Conservation (phyloP, 2,888 invertebrate genomes). For the Pachliopta kotzebuea region DNA sequence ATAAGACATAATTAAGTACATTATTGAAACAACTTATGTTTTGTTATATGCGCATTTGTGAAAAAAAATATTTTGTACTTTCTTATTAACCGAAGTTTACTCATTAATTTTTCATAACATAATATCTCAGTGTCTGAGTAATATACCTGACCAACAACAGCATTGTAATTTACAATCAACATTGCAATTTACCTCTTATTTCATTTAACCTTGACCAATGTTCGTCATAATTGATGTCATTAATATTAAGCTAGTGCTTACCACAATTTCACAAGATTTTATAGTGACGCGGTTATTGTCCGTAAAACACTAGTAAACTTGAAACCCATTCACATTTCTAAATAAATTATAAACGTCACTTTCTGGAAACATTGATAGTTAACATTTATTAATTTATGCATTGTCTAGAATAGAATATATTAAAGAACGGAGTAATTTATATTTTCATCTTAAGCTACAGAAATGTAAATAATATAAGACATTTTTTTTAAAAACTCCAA, state of each 20-base stretch:
- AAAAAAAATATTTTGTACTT: neutral
- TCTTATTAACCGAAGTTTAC: neutral
- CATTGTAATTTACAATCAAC: neutral
- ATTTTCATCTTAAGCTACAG: neutral
- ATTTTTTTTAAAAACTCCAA: too few species aligned
- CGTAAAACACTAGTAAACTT: neutral
- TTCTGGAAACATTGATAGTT: neutral
- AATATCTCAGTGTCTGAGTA: neutral
- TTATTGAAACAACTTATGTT: neutral
- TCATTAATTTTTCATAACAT: neutral
- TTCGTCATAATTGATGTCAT: neutral
- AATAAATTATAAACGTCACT: neutral
- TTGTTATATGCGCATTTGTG: neutral
- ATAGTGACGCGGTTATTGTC: neutral
- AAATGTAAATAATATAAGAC: too few species aligned
- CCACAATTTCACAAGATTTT: neutral
- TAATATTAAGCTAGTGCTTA: neutral
- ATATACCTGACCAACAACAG: neutral
- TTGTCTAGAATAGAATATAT: neutral
- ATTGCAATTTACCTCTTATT: slow-evolving; percentile 10
- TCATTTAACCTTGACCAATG: neutral
- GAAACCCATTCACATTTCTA: neutral
- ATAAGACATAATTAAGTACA: neutral
- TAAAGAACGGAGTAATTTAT: too few species aligned
- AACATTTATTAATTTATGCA: neutral